These are phyloP conservation scores for Ceratitis capitata DNA, from an alignment of 1,140 invertebrate species.

Conservation along the genomic window DNA sequence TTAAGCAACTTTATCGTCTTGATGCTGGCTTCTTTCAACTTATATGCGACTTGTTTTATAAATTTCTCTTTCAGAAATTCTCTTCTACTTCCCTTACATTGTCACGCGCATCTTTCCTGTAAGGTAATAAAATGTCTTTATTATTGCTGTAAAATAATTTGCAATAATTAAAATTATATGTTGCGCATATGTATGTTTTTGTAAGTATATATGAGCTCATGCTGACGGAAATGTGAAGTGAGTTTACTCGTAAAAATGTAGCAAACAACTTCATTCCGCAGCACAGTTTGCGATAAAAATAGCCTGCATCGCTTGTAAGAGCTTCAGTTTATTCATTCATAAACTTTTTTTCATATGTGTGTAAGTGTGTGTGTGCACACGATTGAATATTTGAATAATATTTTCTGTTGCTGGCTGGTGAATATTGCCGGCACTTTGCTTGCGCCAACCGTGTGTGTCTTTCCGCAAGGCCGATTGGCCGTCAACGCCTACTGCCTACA, in stretches of 20 bases:
- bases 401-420: background rate
- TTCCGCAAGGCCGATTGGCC: background rate
- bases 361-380: background rate
- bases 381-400: background rate
- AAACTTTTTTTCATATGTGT: too few species aligned
- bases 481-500: background rate
- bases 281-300: background rate
- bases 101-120: background rate
- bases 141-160: background rate
- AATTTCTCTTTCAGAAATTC: background rate
- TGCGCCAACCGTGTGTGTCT: background rate
- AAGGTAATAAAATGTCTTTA: background rate
- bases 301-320: background rate
- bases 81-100: background rate
- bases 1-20: too few species aligned
- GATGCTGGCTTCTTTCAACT: background rate
- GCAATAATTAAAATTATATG: slow-evolving; percentile 6
- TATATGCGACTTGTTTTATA: background rate
- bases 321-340: background rate
- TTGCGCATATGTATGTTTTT: background rate
- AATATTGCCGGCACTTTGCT: background rate
- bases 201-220: background rate
- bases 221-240: background rate
- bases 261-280: background rate
- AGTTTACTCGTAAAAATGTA: background rate